These are phyloP conservation scores for Zaprionus bogoriensis DNA, from an alignment of 2,888 invertebrate genomes.

Conservation along the genomic window DNA sequence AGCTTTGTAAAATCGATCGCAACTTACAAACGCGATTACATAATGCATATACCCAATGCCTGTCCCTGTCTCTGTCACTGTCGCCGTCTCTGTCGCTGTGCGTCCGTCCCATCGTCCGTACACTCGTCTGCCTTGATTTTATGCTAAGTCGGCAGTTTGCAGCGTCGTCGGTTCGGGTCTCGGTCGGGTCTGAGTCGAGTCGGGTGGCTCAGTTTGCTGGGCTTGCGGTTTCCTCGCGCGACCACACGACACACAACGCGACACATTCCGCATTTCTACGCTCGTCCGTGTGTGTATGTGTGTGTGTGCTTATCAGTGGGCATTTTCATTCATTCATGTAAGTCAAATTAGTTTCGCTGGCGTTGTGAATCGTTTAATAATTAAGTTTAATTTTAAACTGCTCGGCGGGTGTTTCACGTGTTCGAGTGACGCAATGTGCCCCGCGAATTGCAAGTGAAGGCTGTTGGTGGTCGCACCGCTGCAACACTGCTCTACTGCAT, in stretches of 20 bases:
- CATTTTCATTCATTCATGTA: conserved; percentile 70
- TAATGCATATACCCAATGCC: conserved; percentile 28
- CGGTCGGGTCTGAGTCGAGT: too few relatives aligned
- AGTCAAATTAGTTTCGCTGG: conserved; percentile 55
- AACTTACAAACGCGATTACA: conserved; percentile 5
- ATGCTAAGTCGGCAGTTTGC: conserved; percentile 47
- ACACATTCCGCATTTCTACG: conserved; percentile 46
- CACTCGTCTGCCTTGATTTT: conserved; percentile 8
- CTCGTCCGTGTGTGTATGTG: conserved; percentile 7
- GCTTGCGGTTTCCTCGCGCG: conserved; percentile 58
- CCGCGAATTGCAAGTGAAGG: conserved; percentile 48
- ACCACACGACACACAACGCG: conserved; percentile 59
- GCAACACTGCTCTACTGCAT: conserved; percentile 1
- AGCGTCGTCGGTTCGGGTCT: conserved; percentile 15
- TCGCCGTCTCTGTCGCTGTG: neutral
- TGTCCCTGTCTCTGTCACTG: conserved; percentile 1
- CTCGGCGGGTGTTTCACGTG: conserved; percentile 52
- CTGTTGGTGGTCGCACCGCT: conserved; percentile 11
- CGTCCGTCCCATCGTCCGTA: too few relatives aligned
- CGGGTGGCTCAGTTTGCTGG: conserved; percentile 34
- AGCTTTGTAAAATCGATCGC: neutral
- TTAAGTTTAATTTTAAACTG: conserved; percentile 61
- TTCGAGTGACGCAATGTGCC: conserved; percentile 64
- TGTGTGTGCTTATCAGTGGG: conserved; percentile 53
- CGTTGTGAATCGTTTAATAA: conserved; percentile 47